A percentile compares a stretch with the other conserved stretches of the same genome.
phyloP scores from a whole-genome alignment of 1,140 invertebrate genomes.

The Calephelis nemesis region DNA sequence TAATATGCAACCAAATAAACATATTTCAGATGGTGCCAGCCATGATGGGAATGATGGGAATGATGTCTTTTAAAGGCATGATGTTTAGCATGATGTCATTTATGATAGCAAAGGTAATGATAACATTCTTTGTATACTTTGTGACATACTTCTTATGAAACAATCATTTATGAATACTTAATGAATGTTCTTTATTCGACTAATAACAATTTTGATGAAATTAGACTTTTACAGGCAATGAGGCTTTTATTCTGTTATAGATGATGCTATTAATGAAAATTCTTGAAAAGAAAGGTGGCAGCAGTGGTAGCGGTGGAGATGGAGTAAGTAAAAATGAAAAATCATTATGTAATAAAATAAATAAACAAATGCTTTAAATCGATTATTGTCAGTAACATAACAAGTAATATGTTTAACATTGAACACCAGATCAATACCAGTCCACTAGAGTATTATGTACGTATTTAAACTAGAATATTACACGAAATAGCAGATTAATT shows the following conservation, averaged over 20 bases:
- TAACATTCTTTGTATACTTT: no score
- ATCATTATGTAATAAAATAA: neutral
- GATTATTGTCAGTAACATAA: no score
- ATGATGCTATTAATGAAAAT: slow-evolving; percentile 80
- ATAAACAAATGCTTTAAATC: neutral
- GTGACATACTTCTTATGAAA: no score
- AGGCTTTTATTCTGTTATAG: slow-evolving; percentile 35
- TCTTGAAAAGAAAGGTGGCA: slow-evolving; percentile 74
- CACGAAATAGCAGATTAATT: no score
- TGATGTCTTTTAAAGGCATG: slow-evolving; percentile 81
- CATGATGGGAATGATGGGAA: slow-evolving; percentile 79
- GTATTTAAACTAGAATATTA: no score
- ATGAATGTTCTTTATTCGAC: no score
- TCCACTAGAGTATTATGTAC: no score
- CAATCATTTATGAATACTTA: no score
- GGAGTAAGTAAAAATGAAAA: neutral
- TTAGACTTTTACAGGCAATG: no score
- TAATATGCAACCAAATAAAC: neutral
- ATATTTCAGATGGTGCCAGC: slow-evolving; percentile 64
- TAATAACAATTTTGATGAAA: no score
- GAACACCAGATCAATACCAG: no score
- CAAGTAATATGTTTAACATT: no score
- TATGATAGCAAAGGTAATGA: slow-evolving; percentile 78
- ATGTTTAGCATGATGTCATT: slow-evolving; percentile 81
- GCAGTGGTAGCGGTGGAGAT: slow-evolving; percentile 49